Conservation (phyloP, 2,888 invertebrate genomes). For the Bellardia bayeri region DNA sequence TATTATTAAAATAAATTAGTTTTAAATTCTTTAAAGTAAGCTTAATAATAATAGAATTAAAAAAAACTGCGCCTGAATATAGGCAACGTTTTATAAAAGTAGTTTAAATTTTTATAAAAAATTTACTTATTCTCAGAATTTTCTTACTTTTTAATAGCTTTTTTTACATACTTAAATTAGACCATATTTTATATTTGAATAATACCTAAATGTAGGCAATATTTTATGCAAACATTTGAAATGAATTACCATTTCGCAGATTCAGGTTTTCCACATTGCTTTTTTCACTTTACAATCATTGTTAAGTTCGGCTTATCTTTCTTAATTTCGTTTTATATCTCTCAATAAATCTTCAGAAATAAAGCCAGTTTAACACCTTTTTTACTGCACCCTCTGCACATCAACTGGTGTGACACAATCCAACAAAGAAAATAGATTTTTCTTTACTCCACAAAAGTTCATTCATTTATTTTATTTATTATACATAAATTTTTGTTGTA, state of each 20-base stretch:
- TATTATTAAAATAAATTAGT: too few species aligned
- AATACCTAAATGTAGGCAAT: not conserved
- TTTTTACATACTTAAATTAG: too few species aligned
- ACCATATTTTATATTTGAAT: too few species aligned
- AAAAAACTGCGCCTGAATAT: not conserved
- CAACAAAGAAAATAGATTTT: not conserved
- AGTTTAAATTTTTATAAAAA: too few species aligned
- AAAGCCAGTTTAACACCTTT: not conserved
- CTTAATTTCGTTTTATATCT: not conserved
- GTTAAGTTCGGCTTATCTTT: not conserved
- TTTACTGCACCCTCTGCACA: not conserved
- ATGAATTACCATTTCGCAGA: too few species aligned
- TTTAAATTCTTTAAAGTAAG: too few species aligned
- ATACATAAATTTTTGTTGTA: conserved; percentile 1
- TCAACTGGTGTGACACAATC: not conserved
- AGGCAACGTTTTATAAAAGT: not conserved
- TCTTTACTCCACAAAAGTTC: not conserved
- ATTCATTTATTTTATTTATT: conserved; percentile 19
- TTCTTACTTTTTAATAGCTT: too few species aligned
- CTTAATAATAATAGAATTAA: too few species aligned
- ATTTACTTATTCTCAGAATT: too few species aligned
- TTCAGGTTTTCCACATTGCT: too few species aligned
- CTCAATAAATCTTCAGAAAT: not conserved
- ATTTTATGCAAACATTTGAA: not conserved
- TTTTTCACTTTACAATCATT: too few species aligned